Evolutionary conservation across 2,888 invertebrate species (phyloP), one percentile per base, ranked within the genome.

Genomic region (Chorisops tibialis): DNA sequence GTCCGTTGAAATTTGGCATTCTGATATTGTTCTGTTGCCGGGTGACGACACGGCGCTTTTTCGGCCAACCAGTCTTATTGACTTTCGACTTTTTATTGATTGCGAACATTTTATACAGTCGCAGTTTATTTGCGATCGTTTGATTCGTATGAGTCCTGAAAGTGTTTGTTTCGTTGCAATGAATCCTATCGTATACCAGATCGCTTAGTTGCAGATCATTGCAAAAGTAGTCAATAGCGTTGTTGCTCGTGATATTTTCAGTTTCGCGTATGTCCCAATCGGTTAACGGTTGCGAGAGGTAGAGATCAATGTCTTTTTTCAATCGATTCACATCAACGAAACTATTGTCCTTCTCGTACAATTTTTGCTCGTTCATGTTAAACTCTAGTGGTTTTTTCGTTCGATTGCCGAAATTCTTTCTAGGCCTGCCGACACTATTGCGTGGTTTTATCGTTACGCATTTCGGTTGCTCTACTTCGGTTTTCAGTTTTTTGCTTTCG

Each of bases 31-130:
- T 51, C 35, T 67, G 67, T 0, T 71, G 69, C 1, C 52, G 19
- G 24, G 39, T 70, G 64, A 63, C 72, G 70, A 59, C 71, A 67
- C 18, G 73, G 70, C 1, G 68, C 24, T 61, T 61, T 24, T 71
- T 81, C 0, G 92, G 92, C 92, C 92, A 92, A 7, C 92, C 92
- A 0, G 92, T 92, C 64, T 85, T 81, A 75, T 91, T 91, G 74
- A 86, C 86, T 77, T 87, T 86, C 1, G 73, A 69, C 62, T 70
- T 73, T 67, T 68, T 67, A 30, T 61, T 63, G 30, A 30, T 51
- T 21, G 62, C 38, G 37, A 61, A 61, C 2, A 63, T 35, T 19
- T 65, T 65, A 50, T 58, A 65, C n/a, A 65, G 43, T 18, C 61
- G 51, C 30, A 63, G 30, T 18, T 47, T 63, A 21, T 21, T 61